These are phyloP conservation scores for Thalassophryne amazonica DNA, from an alignment of 2,797 vertebrate species.

Conservation along the genomic window DNA sequence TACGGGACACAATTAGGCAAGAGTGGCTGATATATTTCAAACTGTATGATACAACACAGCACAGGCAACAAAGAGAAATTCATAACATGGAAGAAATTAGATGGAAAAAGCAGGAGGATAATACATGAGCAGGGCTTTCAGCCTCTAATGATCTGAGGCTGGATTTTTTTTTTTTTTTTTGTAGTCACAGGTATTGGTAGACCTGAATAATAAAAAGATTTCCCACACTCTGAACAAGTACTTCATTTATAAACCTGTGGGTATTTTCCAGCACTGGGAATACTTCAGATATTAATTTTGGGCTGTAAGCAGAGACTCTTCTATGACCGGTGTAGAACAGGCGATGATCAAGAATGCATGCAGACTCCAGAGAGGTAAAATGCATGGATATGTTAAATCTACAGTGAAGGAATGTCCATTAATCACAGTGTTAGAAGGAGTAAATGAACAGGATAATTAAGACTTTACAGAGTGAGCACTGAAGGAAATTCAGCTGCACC, in stretches of 20 bases:
- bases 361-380: neutral
- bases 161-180: slow-evolving; percentile 18
- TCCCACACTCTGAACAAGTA: slow-evolving; percentile 59
- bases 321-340: slow-evolving; percentile 16
- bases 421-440: neutral
- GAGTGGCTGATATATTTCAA: slow-evolving; percentile 16
- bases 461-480: neutral
- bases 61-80: slow-evolving; percentile 17
- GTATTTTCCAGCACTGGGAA: slow-evolving; percentile 41
- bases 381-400: neutral
- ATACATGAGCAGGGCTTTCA: slow-evolving; percentile 49
- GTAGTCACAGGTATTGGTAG: slow-evolving; percentile 15
- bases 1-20: slow-evolving; percentile 19
- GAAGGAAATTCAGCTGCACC: neutral
- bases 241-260: slow-evolving; percentile 55
- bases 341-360: too few relatives aligned
- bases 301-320: slow-evolving; percentile 12
- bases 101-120: slow-evolving; percentile 15
- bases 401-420: neutral
- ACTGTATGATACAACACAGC: slow-evolving; percentile 7
- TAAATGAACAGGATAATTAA: neutral
- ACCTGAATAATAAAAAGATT: slow-evolving; percentile 44
- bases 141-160: slow-evolving; percentile 41
- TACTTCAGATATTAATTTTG: slow-evolving; percentile 30
- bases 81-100: slow-evolving; percentile 33